Conservation (phyloP, 2,113 vertebrate species). For the Halcyon senegalensis region DNA sequence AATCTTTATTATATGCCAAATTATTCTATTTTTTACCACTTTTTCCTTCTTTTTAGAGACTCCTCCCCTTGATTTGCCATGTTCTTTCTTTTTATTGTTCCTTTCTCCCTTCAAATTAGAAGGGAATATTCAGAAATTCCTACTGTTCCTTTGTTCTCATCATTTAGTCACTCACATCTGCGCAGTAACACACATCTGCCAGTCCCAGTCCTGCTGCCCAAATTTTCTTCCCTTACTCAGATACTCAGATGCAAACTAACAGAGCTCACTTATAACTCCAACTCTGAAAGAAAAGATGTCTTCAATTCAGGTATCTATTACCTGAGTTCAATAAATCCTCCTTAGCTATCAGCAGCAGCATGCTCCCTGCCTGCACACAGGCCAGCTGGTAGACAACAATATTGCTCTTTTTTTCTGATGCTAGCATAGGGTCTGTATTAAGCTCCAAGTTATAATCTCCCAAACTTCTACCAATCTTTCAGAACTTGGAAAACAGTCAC, state of each 20-base stretch:
- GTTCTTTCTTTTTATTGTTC: not conserved
- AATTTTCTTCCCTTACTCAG: not conserved
- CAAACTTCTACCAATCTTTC: not conserved
- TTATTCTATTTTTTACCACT: not conserved
- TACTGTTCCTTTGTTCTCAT: not conserved
- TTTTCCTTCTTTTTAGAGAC: not conserved
- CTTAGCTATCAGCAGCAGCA: not conserved
- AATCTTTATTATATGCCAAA: not conserved
- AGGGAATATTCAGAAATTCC: not conserved
- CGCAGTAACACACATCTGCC: not conserved
- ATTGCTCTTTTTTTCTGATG: not conserved
- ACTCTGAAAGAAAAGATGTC: not conserved
- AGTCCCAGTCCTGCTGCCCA: not conserved
- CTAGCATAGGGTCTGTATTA: not conserved
- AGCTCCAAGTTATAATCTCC: not conserved
- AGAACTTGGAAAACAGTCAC: fast-evolving
- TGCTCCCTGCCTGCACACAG: not conserved
- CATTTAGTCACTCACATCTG: not conserved
- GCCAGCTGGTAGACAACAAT: not conserved
- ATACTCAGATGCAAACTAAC: not conserved
- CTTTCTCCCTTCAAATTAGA: not conserved
- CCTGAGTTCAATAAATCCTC: not conserved
- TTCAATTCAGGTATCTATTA: not conserved
- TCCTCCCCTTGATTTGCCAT: not conserved
- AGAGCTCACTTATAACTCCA: not conserved